Base-by-base conservation (phyloP, 2,113 vertebrate species). In the Lota lota region DNA sequence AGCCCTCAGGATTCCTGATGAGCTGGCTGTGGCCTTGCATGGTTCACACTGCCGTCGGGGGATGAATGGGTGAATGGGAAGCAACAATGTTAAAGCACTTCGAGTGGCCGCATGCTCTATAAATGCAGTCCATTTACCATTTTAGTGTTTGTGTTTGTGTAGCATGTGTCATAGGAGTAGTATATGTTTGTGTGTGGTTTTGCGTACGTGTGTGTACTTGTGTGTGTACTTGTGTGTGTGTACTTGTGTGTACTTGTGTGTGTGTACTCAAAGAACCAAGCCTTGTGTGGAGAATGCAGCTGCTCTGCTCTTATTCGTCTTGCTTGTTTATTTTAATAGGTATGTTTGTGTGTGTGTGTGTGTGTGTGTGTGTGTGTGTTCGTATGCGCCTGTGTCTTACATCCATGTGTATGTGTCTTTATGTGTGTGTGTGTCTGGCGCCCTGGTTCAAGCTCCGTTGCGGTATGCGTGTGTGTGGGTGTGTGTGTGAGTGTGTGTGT, bases 281-380 rank as follows among this genome's bases (percentile, higher is more conserved):
- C 36, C 17, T 51, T 59, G 73, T 58, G 12, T 12, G 58, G 58
- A 5, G 5, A 12, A 60, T 22, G 19, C 58, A 60, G 58, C 58
- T n/a, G n/a, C 17, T 20, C 36, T 20, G 57, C n/a, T 19, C n/a
- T 59, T 3, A 21, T 22, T 59, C 18, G 53, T 56, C 53, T 56
- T 56, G 51, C 17, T 2, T 53, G 56, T 60, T 1, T 60, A 19
- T 60, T 4, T 20, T 6, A 8, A 14, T 8, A n/a, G n/a, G 6
- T 60, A 19, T 60, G 58, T 60, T 1, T 60, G 4, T 60, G 20
- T 60, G n/a, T 60, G 58, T 60, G 58, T 60, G 58, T 60, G 58
- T 61, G 59, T 14, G 22, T 61, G 59, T 63, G 24, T 63, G 61
- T 36, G 24, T 63, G 61, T 63, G 61, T 36, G 61, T 63, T 24